Evolutionary conservation across 2,113 vertebrate genomes (phyloP).

Genomic region (Pteruthius melanotis): DNA sequence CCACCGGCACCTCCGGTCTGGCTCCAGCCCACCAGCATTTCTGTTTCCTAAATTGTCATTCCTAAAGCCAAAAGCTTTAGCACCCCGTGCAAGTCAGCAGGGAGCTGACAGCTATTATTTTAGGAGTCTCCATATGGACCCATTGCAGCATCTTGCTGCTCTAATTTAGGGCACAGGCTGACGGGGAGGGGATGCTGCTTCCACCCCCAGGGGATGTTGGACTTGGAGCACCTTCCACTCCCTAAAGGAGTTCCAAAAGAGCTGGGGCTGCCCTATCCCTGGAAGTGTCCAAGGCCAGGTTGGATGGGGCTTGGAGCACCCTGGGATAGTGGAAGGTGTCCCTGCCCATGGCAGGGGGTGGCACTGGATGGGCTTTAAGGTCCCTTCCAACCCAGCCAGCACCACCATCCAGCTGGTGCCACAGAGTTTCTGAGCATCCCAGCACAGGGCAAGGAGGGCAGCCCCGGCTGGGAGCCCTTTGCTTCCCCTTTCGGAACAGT

Average conservation of each 20-base stretch:
- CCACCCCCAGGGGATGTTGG: not conserved
- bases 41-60: not conserved
- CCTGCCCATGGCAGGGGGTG: not conserved
- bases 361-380: not conserved
- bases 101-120: slow-evolving; percentile 46
- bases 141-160: slow-evolving; percentile 15
- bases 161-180: slow-evolving; percentile 41
- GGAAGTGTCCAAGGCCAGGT: fast-evolving
- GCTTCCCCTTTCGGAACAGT: not conserved
- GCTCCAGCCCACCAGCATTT: not conserved
- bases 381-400: not conserved
- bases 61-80: not conserved
- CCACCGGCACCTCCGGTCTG: not conserved
- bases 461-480: not conserved
- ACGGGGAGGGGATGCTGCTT: not conserved
- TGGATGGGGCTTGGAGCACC: fast-evolving
- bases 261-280: not conserved
- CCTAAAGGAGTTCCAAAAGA: not conserved
- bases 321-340: not conserved
- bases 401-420: not conserved
- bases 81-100: slow-evolving; percentile 21
- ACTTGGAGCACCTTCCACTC: not conserved
- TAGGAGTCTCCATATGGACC: slow-evolving; percentile 58
- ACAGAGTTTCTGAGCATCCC: fast-evolving
- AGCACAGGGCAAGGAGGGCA: fast-evolving